Percentiles rank a stretch among this genome's conserved stretches.
Conservation (phyloP, 1,140 invertebrate genomes). For the Ptiloglossa arizonensis region DNA sequence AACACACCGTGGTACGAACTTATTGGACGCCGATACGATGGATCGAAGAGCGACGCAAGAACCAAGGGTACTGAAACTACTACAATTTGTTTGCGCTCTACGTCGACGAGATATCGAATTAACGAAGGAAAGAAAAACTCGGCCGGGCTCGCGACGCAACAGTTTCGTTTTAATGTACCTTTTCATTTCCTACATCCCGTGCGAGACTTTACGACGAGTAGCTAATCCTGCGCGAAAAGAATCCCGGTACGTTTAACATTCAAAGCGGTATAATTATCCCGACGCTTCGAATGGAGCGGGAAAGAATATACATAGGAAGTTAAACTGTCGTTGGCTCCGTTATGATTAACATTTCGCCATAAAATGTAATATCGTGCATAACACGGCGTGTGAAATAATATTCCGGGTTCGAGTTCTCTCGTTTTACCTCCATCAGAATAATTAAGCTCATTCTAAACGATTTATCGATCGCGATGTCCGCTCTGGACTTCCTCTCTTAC, state of each 20-base stretch:
- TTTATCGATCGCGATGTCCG: background rate
- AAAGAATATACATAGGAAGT: background rate
- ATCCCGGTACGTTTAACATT: background rate
- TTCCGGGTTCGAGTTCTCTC: background rate
- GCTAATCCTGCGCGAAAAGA: background rate
- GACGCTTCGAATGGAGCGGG: background rate
- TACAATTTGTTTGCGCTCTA: too few species aligned
- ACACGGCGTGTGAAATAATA: background rate
- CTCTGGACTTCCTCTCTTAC: background rate
- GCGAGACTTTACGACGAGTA: constrained; percentile 46
- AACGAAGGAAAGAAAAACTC: too few species aligned
- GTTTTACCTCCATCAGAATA: background rate
- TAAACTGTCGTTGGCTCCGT: background rate
- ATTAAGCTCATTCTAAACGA: background rate
- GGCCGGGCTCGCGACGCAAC: too few species aligned
- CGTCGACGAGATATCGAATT: too few species aligned
- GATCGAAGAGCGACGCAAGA: too few species aligned
- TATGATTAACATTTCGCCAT: constrained; percentile 15
- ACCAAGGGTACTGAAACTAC: too few species aligned
- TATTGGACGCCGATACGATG: too few species aligned
- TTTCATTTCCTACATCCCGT: too few species aligned
- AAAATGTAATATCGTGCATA: constrained; percentile 1
- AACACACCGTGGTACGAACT: too few species aligned
- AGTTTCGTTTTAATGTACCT: too few species aligned
- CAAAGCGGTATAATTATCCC: constrained; percentile 3